Conservation (phyloP, 1,140 invertebrate genomes). For the Hermatobates lingyangjiaoensis region DNA sequence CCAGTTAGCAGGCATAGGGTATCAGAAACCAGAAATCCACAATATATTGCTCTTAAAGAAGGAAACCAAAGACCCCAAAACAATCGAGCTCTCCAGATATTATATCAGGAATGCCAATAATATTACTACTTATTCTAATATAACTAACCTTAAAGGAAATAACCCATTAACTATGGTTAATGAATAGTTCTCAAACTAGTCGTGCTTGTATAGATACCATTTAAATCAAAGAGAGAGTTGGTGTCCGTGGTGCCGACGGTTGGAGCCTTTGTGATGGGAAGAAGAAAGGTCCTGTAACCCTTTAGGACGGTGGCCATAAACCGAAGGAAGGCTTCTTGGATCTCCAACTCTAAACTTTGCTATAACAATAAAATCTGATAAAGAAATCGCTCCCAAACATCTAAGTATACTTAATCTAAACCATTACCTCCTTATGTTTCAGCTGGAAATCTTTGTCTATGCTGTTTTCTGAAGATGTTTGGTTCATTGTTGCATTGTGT, state of each 20-base stretch:
- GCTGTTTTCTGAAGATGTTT: slow-evolving; percentile 23
- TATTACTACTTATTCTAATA: no score
- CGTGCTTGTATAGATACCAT: slow-evolving; percentile 43
- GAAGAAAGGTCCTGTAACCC: slow-evolving; percentile 74
- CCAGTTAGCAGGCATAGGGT: no score
- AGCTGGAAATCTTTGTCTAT: slow-evolving; percentile 52
- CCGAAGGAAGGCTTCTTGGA: slow-evolving; percentile 90
- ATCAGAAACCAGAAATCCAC: no score
- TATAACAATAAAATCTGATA: slow-evolving; percentile 23
- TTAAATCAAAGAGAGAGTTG: slow-evolving; percentile 82
- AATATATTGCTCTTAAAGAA: no score
- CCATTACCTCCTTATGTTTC: slow-evolving; percentile 41
- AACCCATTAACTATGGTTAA: no score
- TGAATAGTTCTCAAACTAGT: no score
- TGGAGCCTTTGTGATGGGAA: slow-evolving; percentile 88
- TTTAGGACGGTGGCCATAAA: slow-evolving; percentile 89
- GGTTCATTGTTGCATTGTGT: slow-evolving; percentile 15
- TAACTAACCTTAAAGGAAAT: no score
- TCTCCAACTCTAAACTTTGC: slow-evolving; percentile 72
- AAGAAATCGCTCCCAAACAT: neutral
- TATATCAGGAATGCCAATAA: no score
- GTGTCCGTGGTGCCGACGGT: slow-evolving; percentile 86
- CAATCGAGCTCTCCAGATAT: no score
- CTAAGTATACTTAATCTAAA: neutral
- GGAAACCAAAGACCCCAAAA: no score